These are phyloP conservation scores for Gobiocypris rarus DNA, from an alignment of 2,113 vertebrate genomes.

Conservation along the genomic window DNA sequence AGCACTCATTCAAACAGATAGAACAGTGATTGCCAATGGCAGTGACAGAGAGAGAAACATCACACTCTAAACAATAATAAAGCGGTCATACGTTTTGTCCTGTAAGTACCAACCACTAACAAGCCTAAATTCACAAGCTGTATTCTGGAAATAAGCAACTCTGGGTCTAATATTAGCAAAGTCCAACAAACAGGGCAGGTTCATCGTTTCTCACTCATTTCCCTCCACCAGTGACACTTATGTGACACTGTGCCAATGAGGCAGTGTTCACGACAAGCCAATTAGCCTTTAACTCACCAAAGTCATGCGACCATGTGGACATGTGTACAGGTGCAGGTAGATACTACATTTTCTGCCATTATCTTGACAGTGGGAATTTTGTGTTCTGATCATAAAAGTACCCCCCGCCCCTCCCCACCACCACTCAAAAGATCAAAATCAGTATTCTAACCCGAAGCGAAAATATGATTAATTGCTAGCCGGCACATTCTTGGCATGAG, in stretches of 20 bases:
- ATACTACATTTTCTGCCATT: conserved; percentile 34
- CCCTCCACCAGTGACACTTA: background rate
- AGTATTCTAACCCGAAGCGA: conserved; percentile 76
- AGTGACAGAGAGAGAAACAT: too few species aligned
- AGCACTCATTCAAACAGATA: too few species aligned
- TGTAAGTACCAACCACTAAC: too few species aligned
- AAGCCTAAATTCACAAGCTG: too few species aligned
- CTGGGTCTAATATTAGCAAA: conserved; percentile 6
- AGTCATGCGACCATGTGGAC: conserved; percentile 24
- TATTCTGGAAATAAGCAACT: too few species aligned
- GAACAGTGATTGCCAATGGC: too few species aligned
- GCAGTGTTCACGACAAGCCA: conserved; percentile 7
- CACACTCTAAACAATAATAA: too few species aligned
- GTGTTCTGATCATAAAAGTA: conserved; percentile 65
- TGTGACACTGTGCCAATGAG: conserved; percentile 20
- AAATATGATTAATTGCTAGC: conserved; percentile 76
- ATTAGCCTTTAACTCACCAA: conserved; percentile 36
- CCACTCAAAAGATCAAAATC: conserved; percentile 68
- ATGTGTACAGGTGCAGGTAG: conserved; percentile 33
- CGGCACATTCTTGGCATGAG: conserved; percentile 63
- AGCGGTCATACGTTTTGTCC: too few species aligned
- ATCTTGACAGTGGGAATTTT: conserved; percentile 61
- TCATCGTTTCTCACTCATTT: conserved; percentile 15
- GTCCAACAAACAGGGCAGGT: background rate
- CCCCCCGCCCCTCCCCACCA: conserved; percentile 51